phyloP scores from a whole-genome alignment of 2,113 vertebrate genomes.

The Pelmatolapia mariae region DNA sequence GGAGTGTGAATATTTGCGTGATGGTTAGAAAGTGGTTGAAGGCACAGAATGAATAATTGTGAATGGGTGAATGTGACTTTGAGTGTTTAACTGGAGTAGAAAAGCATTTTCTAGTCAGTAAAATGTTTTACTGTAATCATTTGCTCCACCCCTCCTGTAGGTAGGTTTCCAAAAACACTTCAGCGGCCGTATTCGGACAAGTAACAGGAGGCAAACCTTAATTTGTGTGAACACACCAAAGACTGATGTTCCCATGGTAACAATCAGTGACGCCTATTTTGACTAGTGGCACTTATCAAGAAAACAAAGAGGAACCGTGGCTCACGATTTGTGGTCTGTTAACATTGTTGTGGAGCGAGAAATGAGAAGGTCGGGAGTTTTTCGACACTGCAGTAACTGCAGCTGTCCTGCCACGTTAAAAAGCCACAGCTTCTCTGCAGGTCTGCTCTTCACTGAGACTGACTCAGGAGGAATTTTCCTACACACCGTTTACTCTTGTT shows the following conservation, averaged over 20 bases:
- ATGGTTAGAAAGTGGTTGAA: not conserved
- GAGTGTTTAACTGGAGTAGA: not conserved
- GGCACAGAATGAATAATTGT: not conserved
- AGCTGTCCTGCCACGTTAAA: not conserved
- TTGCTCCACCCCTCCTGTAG: not conserved
- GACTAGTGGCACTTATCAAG: not conserved
- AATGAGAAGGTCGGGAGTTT: not conserved
- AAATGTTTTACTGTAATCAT: not conserved
- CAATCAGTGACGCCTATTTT: not conserved
- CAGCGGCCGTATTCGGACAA: rapidly evolving
- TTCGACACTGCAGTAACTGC: not conserved
- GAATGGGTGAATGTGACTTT: not conserved
- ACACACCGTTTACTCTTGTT: not conserved
- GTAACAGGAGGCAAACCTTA: not conserved
- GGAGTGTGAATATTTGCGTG: not conserved
- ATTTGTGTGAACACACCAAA: not conserved
- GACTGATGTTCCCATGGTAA: not conserved
- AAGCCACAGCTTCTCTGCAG: not conserved
- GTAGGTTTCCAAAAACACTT: not conserved
- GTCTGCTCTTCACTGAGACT: not conserved
- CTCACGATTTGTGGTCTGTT: not conserved
- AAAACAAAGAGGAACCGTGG: not conserved
- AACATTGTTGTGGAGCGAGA: not conserved
- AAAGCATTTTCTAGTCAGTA: not conserved
- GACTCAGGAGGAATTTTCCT: not conserved